phyloP scores from a whole-genome alignment of 2,797 vertebrate genomes.

The Leucoraja ocellata region DNA sequence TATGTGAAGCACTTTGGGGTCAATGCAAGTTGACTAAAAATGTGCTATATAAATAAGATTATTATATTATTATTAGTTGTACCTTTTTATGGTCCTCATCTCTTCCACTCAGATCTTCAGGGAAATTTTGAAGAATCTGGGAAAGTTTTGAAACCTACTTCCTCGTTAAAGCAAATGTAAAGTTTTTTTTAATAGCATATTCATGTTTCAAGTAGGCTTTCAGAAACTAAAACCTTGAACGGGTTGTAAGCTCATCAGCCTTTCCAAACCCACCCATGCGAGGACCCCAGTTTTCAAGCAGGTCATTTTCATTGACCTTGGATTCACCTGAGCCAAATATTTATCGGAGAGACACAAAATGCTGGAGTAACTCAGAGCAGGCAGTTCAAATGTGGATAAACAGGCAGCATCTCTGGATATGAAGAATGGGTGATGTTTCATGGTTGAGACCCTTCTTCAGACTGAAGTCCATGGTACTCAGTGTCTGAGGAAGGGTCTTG shows the following conservation, averaged over 20 bases:
- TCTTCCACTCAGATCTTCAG: background rate
- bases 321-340: background rate
- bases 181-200: background rate
- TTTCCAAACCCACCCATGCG: background rate
- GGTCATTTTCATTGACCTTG: slow-evolving; percentile 10
- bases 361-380: too few species aligned
- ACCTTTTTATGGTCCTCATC: background rate
- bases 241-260: background rate
- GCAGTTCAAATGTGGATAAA: too few species aligned
- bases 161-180: background rate
- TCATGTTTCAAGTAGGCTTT: background rate
- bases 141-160: background rate
- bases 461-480: too few species aligned
- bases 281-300: background rate
- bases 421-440: too few species aligned
- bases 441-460: too few species aligned
- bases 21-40: too few species aligned
- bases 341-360: background rate
- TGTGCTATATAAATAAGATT: too few species aligned
- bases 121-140: background rate
- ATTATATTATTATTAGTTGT: too few species aligned
- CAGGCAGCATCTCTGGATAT: too few species aligned
- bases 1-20: too few species aligned
- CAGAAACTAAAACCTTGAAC: background rate
- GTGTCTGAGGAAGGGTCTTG: too few species aligned